phyloP scores from a whole-genome alignment of 92 coral and sea anemone genomes.

The Palythoa grandiflora region DNA sequence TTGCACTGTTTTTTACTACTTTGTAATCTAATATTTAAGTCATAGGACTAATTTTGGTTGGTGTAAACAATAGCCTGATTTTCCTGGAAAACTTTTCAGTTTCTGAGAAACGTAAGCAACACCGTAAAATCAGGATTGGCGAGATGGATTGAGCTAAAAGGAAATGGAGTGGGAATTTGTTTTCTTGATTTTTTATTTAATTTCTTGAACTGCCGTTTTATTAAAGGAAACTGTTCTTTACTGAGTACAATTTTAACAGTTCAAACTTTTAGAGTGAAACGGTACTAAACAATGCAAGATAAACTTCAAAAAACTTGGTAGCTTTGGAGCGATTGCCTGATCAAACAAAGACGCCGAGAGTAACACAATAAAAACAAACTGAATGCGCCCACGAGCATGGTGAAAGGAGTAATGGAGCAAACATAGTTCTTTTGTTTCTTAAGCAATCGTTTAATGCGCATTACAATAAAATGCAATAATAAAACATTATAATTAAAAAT shows the following conservation, averaged over 20 bases:
- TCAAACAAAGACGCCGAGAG: neutral
- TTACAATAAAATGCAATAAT: too few relatives aligned
- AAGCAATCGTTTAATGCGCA: too few relatives aligned
- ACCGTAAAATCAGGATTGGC: neutral
- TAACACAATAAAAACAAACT: too few relatives aligned
- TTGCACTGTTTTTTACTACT: neutral
- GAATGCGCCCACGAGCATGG: too few relatives aligned
- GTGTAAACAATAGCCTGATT: neutral
- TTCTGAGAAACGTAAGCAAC: neutral
- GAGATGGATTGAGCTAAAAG: neutral
- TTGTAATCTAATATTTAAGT: neutral
- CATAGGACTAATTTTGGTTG: neutral
- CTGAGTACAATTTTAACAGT: neutral
- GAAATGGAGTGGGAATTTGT: neutral
- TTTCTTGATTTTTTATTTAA: neutral
- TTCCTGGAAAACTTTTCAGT: neutral
- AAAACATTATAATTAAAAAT: too few relatives aligned
- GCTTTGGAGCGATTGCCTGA: neutral
- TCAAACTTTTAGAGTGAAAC: neutral
- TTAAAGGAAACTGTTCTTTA: neutral
- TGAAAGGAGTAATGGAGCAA: too few relatives aligned
- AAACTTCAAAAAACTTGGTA: neutral
- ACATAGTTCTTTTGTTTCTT: too few relatives aligned
- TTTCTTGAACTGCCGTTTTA: neutral
- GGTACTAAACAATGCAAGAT: neutral